Percentiles rank a stretch among this genome's conserved stretches.
These are phyloP conservation scores for Morus bassanus DNA, from an alignment of 2,797 vertebrate genomes.

Conservation along the genomic window DNA sequence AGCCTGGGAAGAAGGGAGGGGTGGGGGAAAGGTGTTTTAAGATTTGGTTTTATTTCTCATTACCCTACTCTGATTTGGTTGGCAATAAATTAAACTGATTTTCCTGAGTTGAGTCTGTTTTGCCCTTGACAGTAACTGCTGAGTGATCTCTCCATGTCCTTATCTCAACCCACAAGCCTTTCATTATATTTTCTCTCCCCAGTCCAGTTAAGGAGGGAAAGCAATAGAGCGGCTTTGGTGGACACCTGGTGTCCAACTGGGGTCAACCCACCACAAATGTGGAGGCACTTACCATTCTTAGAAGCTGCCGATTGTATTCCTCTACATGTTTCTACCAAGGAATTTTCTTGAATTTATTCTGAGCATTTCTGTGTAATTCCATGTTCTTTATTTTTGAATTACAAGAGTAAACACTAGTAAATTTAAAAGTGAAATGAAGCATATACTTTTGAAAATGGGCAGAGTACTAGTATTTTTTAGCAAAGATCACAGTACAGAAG, in stretches of 20 bases:
- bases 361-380: not conserved
- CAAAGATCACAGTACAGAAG: not conserved
- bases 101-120: not conserved
- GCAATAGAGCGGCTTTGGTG: not conserved
- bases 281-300: not conserved
- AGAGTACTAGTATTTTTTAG: not conserved
- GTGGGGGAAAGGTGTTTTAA: not conserved
- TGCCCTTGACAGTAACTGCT: fast-evolving
- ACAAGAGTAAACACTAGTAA: not conserved
- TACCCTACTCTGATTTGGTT: not conserved
- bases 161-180: not conserved
- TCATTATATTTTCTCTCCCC: not conserved
- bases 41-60: not conserved
- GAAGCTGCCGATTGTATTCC: not conserved
- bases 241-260: no score
- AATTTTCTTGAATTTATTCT: constrained; percentile 24
- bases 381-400: not conserved
- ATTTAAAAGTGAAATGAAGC: constrained; percentile 41
- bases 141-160: not conserved
- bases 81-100: not conserved
- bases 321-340: not conserved
- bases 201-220: not conserved
- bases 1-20: not conserved
- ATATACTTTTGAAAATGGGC: not conserved
- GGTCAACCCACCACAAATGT: not conserved